Evolutionary conservation across 1,140 invertebrate genomes (phyloP).

Genomic region (Lycorma delicatula): DNA sequence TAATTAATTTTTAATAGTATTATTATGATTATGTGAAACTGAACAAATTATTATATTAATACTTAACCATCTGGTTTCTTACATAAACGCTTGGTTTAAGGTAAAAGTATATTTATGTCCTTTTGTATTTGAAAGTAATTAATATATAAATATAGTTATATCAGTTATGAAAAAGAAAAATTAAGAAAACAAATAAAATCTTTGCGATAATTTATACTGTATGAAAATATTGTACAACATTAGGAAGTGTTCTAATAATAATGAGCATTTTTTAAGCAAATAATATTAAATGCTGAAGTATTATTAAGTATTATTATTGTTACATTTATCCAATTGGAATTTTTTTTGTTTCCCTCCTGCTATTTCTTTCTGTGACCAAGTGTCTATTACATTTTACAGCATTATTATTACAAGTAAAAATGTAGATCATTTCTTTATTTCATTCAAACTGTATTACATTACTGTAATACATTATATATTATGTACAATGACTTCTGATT

Average conservation of each 20-base stretch:
- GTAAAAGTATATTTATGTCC: not conserved
- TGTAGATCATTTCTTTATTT: not conserved
- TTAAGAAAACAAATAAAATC: not conserved
- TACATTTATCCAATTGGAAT: not conserved
- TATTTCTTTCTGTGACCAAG: conserved; percentile 1
- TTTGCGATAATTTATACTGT: no score
- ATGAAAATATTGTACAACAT: no score
- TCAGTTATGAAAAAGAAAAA: not conserved
- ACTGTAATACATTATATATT: not conserved
- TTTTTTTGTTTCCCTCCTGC: not conserved
- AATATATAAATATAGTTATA: not conserved
- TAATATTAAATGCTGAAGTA: not conserved
- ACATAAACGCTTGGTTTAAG: not conserved
- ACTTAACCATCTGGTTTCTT: not conserved
- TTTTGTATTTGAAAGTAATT: not conserved
- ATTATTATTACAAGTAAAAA: not conserved
- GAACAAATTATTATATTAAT: not conserved
- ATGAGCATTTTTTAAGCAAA: not conserved
- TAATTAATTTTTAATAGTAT: not conserved
- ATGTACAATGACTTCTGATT: no score
- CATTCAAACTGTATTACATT: not conserved
- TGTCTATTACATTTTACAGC: not conserved
- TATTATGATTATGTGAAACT: not conserved
- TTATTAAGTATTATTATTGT: not conserved
- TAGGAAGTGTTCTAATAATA: no score